These are phyloP conservation scores for Zaprionus tsacasi DNA, from an alignment of 1,140 invertebrate genomes.

Conservation along the genomic window DNA sequence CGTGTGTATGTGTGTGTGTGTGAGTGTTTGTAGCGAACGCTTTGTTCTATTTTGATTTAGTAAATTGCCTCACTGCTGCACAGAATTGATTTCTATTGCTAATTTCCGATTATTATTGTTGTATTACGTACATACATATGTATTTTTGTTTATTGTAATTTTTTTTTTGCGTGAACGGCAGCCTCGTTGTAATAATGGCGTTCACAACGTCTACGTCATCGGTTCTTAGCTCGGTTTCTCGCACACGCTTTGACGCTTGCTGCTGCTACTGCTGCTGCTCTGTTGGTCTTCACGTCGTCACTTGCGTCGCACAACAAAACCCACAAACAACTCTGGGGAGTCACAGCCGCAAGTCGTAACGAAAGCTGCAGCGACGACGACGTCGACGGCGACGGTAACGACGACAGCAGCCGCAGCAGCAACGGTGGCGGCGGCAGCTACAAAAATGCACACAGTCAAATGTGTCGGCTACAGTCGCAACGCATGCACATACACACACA, in stretches of 20 bases:
- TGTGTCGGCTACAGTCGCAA: constrained; percentile 58
- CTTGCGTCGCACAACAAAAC: constrained; percentile 83
- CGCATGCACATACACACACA: constrained; percentile 56
- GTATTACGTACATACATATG: constrained; percentile 12
- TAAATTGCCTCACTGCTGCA: constrained; percentile 43
- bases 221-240: constrained; percentile 75
- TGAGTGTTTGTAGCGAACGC: constrained; percentile 22
- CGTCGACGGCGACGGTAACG: constrained; percentile 31
- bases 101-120: constrained; percentile 38
- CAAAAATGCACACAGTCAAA: constrained; percentile 73
- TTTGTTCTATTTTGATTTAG: constrained; percentile 57
- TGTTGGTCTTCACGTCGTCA: constrained; percentile 77
- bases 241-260: constrained; percentile 71
- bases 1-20: constrained; percentile 14
- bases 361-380: constrained; percentile 67
- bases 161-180: constrained; percentile 49
- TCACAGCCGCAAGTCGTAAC: constrained; percentile 72
- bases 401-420: constrained; percentile 12
- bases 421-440: constrained; percentile 43
- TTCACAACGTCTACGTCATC: constrained; percentile 82
- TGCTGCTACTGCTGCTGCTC: constrained; percentile 59
- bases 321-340: constrained; percentile 74
- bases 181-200: constrained; percentile 84
- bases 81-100: constrained; percentile 51
- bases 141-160: constrained; percentile 27